phyloP scores from a whole-genome alignment of 2,113 vertebrate species.

The Aldabrachelys gigantea region DNA sequence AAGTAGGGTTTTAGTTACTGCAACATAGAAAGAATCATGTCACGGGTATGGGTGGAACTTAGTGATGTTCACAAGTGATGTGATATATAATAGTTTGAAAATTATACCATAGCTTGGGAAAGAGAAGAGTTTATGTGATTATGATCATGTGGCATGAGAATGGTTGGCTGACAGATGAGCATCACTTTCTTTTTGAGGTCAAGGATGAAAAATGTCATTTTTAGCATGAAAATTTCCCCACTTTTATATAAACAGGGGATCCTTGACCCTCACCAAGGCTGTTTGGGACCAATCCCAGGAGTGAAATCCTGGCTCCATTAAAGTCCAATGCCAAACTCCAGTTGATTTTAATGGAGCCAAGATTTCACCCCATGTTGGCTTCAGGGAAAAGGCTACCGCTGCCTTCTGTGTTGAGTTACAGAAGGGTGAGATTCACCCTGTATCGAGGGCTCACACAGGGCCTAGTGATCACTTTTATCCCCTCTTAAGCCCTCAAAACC shows the following conservation, averaged over 20 bases:
- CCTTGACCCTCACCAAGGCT: not conserved
- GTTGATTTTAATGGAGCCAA: not conserved
- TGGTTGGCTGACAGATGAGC: not conserved
- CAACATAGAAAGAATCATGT: constrained; percentile 21
- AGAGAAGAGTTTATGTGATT: not conserved
- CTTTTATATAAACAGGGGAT: not conserved
- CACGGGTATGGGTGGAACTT: constrained; percentile 43
- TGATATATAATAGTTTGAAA: constrained; percentile 48
- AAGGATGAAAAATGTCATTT: not conserved
- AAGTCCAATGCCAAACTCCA: constrained; percentile 36
- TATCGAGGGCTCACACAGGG: not conserved
- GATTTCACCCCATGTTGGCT: not conserved
- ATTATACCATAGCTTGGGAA: constrained; percentile 36
- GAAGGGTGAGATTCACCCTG: constrained; percentile 6
- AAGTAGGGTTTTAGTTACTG: constrained; percentile 15
- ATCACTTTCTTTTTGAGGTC: not conserved
- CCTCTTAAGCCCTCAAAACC: constrained; percentile 9
- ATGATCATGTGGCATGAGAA: constrained; percentile 3
- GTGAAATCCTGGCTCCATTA: not conserved
- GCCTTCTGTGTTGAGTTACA: rapidly evolving
- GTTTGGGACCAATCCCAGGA: not conserved
- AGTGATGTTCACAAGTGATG: constrained; percentile 36
- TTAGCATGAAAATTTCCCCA: constrained; percentile 7
- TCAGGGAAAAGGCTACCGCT: not conserved
- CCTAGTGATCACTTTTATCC: not conserved